A percentile compares a stretch with the other conserved stretches of the same genome.
Conservation (phyloP, 2,113 vertebrate genomes). For the Megaceryle maxima region DNA sequence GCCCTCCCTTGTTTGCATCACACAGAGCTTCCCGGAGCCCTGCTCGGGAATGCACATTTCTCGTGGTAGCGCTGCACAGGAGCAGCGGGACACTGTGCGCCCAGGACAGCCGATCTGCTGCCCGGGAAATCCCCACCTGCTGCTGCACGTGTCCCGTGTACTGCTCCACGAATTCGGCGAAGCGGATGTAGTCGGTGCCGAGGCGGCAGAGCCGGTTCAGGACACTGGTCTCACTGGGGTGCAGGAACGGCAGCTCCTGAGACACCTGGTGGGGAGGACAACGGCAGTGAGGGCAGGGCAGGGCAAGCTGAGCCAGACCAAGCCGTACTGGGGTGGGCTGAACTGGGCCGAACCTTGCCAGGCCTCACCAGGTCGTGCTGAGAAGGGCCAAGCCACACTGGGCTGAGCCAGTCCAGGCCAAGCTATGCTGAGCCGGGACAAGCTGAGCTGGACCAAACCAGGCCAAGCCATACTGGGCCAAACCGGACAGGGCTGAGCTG, state of each 20-base stretch:
- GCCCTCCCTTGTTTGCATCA: fast-evolving
- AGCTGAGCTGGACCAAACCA: no score
- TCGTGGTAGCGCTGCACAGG: no score
- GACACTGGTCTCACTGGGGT: conserved; percentile 93
- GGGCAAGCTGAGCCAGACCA: not conserved
- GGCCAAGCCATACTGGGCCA: no score
- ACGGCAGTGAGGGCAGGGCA: not conserved
- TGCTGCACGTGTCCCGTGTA: conserved; percentile 91
- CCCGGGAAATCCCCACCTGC: conserved; percentile 60
- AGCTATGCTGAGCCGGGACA: no score
- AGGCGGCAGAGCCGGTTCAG: conserved; percentile 91
- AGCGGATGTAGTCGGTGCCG: conserved; percentile 93
- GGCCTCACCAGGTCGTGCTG: no score
- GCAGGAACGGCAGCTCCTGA: conserved; percentile 94
- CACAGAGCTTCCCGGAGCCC: not conserved
- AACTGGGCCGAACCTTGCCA: no score
- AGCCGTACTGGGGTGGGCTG: no score
- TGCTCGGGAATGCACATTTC: no score
- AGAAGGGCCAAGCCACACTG: no score
- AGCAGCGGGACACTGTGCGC: fast-evolving
- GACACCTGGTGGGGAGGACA: conserved; percentile 79
- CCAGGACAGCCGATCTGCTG: not conserved
- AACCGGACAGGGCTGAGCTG: no score
- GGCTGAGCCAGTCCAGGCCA: no score
- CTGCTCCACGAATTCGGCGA: conserved; percentile 94